phyloP scores from a whole-genome alignment of 2,888 invertebrate species.

The Cantharis nigra region DNA sequence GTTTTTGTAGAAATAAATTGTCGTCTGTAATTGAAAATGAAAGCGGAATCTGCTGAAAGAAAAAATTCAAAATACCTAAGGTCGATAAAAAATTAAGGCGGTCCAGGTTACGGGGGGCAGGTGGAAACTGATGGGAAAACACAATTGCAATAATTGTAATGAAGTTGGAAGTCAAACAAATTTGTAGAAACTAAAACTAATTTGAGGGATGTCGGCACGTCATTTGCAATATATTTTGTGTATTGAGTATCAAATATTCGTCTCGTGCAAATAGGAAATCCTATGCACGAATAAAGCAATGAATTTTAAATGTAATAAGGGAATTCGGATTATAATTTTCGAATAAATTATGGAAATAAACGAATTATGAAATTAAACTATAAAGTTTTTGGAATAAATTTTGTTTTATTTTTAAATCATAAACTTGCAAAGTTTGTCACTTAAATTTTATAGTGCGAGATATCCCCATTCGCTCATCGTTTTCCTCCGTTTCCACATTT shows the following conservation, averaged over 20 bases:
- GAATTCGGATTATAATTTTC: constrained; percentile 29
- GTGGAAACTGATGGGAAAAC: not conserved
- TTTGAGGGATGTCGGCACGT: constrained; percentile 12
- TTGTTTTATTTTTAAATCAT: not conserved
- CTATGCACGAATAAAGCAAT: constrained; percentile 24
- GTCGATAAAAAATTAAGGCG: not conserved
- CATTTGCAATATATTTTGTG: constrained; percentile 9
- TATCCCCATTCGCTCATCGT: not conserved
- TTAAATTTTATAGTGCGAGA: not conserved
- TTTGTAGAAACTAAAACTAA: constrained; percentile 8
- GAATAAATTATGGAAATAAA: constrained; percentile 24
- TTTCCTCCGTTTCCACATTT: not conserved
- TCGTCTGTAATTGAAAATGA: not conserved
- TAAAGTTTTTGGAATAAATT: not conserved
- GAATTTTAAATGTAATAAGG: constrained; percentile 28
- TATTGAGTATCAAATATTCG: constrained; percentile 24
- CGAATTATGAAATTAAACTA: not conserved
- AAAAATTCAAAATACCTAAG: not conserved
- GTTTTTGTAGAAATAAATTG: not conserved
- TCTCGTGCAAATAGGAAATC: constrained; percentile 26
- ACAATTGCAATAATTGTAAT: constrained; percentile 5
- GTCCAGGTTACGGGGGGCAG: not conserved
- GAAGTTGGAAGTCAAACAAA: constrained; percentile 5
- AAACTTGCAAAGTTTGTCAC: not conserved
- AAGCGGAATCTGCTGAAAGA: not conserved